Evolutionary conservation across 2,797 vertebrate genomes (phyloP).

Genomic region (Brachyrhaphis roseni): DNA sequence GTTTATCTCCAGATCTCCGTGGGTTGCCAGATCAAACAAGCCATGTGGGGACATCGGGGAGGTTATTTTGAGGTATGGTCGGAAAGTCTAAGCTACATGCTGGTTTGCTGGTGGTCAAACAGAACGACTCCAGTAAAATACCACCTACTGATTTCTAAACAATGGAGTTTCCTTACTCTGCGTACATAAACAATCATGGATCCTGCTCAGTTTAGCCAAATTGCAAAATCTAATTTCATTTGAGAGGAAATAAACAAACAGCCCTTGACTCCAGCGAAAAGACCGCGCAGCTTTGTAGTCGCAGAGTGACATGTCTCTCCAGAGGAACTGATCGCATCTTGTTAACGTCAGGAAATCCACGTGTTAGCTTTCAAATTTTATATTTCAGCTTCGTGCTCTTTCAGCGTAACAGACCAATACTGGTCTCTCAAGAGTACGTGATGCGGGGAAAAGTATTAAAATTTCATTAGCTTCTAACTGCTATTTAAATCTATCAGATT

Average conservation of each 20-base stretch:
- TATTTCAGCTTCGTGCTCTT: conserved; percentile 24
- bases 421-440: conserved; percentile 2
- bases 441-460: conserved; percentile 20
- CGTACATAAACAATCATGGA: conserved; percentile 20
- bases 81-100: conserved; percentile 40
- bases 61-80: conserved; percentile 29
- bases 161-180: conserved; percentile 20
- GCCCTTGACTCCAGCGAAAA: not conserved
- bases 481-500: conserved; percentile 23
- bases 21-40: conserved; percentile 52
- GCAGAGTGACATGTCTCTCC: conserved; percentile 6
- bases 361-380: conserved; percentile 20
- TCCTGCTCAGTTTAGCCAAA: conserved; percentile 1
- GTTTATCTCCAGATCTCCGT: conserved; percentile 57
- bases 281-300: conserved; percentile 2
- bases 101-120: conserved; percentile 44
- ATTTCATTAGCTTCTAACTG: conserved; percentile 17
- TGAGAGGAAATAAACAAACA: conserved; percentile 7
- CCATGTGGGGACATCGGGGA: conserved; percentile 49
- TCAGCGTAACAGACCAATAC: conserved; percentile 5
- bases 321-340: conserved; percentile 11
- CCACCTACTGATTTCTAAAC: conserved; percentile 15
- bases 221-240: conserved; percentile 12
- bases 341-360: conserved; percentile 12
- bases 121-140: conserved; percentile 34